These are phyloP conservation scores for Gobionotothen gibberifrons DNA, from an alignment of 2,797 vertebrate species.

Conservation along the genomic window DNA sequence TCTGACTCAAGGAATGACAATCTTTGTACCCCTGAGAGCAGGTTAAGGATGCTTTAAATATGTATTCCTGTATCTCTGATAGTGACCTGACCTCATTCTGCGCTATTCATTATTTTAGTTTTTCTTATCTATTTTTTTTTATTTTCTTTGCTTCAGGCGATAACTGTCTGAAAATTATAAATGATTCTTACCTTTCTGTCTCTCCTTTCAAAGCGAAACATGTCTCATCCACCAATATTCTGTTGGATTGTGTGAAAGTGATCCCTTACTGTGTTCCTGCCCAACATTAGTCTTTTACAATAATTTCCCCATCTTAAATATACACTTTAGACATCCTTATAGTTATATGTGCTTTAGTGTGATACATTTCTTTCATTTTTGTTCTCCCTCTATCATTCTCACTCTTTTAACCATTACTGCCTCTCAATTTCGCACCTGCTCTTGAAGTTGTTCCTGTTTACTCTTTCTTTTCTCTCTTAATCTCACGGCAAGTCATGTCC, in stretches of 20 bases:
- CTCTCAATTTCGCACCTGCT: no score
- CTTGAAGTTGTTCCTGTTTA: no score
- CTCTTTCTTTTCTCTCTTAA: neutral
- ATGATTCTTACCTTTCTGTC: neutral
- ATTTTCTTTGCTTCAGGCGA: neutral
- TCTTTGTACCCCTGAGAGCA: neutral
- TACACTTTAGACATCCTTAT: neutral
- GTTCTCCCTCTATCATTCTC: no score
- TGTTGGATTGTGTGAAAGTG: neutral
- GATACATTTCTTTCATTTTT: no score
- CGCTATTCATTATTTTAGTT: neutral
- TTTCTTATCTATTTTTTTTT: no score
- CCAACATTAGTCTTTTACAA: neutral
- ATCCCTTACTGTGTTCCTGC: neutral
- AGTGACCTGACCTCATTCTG: slow-evolving; percentile 2
- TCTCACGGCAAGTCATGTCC: neutral
- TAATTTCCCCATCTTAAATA: neutral
- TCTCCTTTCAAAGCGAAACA: neutral
- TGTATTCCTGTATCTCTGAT: neutral
- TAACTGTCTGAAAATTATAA: neutral
- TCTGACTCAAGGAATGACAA: neutral
- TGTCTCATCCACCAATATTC: neutral
- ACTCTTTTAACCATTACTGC: no score
- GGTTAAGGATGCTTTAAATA: slow-evolving; percentile 12
- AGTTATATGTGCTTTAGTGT: neutral